Evolutionary conservation across 1,140 invertebrate species (phyloP), one percentile per base, ranked within the genome.

Genomic region (Trichonephila clavata): DNA sequence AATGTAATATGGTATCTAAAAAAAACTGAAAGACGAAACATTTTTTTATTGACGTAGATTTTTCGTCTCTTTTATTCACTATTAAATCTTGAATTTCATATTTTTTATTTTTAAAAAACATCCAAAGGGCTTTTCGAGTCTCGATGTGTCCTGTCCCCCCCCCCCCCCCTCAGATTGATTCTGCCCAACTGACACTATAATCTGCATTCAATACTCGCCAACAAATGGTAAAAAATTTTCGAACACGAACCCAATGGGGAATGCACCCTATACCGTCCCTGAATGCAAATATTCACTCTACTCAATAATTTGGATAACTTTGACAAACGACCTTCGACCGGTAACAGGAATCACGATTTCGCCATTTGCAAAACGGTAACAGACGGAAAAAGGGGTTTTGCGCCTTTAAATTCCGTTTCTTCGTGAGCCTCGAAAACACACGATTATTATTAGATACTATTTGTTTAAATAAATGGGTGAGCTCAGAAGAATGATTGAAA

Each of bases 401-500:
- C 60, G 27, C 86, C 86, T 63, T 87, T 87, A 61, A 61, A 87
- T 87, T 87, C 61, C 24, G 60, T 13, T 65, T 43, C 32, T 87
- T 87, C 61, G 86, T 61, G 86, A 63, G 24, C 24, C 71, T 27
- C 18, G 16, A 87, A 87, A 89, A 20, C 87, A 77, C 68, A 71
- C 68, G 87, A 57, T 89, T 89, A 77, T 43, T 89, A 89, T 57
- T 57, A 89, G 39, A 39, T 60, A 50, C 43, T 89, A 77, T 77
- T 57, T 71, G 65, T 89, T 89, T 89, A 59, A 89, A 77, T 50
- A 50, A 89, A 89, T 89, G 68, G 61, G 43, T 57, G 63, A 77
- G 86, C 59, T 24, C 59, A 65, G 32, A 65, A 65, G 43, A 71
- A 32, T 77, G 87, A 89, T 89, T 89, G 87, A 89, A 89, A 89